Conservation (phyloP, 2,888 invertebrate genomes). For the Drosophila lutescens region DNA sequence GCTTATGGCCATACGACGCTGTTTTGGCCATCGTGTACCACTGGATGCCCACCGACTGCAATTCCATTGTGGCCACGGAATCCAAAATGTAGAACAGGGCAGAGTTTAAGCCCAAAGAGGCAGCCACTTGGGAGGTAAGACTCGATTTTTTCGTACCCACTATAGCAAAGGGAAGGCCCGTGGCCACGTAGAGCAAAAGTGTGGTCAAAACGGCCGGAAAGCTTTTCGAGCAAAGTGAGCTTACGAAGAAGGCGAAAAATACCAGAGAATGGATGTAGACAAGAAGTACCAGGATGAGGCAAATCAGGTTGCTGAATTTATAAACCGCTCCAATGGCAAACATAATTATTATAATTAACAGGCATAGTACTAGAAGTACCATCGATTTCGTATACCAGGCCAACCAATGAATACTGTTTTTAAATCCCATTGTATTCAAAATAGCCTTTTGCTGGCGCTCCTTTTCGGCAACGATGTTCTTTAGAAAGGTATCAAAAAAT, state of each 20-base stretch:
- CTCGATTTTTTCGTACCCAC: constrained; percentile 78
- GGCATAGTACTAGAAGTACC: constrained; percentile 5
- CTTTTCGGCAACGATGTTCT: constrained; percentile 22
- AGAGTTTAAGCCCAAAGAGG: constrained; percentile 90
- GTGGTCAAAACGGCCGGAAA: constrained; percentile 89
- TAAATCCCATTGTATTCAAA: constrained; percentile 8
- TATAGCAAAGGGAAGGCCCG: constrained; percentile 83
- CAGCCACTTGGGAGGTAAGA: constrained; percentile 86
- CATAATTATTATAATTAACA: background rate
- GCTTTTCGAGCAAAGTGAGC: constrained; percentile 91
- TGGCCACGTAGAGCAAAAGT: constrained; percentile 56
- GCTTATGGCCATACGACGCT: constrained; percentile 86
- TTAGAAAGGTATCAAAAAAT: background rate
- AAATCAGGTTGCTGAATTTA: background rate
- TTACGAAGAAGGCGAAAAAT: constrained; percentile 90
- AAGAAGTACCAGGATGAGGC: constrained; percentile 82
- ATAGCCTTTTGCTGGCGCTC: constrained; percentile 8
- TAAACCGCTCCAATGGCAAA: background rate
- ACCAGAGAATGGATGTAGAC: constrained; percentile 89
- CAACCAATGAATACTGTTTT: constrained; percentile 13
- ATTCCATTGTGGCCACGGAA: background rate
- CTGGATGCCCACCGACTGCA: constrained; percentile 85
- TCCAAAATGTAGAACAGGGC: constrained; percentile 81
- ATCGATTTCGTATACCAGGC: constrained; percentile 29
- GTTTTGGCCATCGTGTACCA: constrained; percentile 86